Evolutionary conservation across 2,797 vertebrate species (phyloP).

Genomic region (Tauraco hartlaubi): DNA sequence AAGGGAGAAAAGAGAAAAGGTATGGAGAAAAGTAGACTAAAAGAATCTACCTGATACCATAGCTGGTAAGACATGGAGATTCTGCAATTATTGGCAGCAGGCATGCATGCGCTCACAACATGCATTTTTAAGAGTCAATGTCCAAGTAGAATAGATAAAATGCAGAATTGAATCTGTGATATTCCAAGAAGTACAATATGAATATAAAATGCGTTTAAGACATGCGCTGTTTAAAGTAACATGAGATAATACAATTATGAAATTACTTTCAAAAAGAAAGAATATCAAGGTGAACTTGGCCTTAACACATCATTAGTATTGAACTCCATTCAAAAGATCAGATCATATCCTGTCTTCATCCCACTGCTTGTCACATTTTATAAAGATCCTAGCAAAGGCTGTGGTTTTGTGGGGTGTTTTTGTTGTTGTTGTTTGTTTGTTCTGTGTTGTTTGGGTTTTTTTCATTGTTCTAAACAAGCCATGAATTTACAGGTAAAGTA

Average conservation of each 20-base stretch:
- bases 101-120: neutral
- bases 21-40: neutral
- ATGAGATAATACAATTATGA: neutral
- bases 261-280: neutral
- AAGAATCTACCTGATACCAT: neutral
- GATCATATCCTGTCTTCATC: neutral
- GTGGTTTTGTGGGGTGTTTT: rapidly evolving
- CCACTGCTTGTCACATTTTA: neutral
- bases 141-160: neutral
- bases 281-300: neutral
- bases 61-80: neutral
- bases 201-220: neutral
- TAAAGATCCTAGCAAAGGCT: neutral
- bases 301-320: neutral
- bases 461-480: neutral
- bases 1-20: neutral
- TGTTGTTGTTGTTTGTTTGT: neutral
- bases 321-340: neutral
- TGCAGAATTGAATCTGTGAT: neutral
- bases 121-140: neutral
- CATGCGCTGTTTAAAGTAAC: neutral
- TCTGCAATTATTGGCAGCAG: neutral
- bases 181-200: rapidly evolving
- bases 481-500: neutral
- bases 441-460: neutral